Base-by-base conservation (phyloP, 2,888 invertebrate species). In the Hyppa rectilinea region DNA sequence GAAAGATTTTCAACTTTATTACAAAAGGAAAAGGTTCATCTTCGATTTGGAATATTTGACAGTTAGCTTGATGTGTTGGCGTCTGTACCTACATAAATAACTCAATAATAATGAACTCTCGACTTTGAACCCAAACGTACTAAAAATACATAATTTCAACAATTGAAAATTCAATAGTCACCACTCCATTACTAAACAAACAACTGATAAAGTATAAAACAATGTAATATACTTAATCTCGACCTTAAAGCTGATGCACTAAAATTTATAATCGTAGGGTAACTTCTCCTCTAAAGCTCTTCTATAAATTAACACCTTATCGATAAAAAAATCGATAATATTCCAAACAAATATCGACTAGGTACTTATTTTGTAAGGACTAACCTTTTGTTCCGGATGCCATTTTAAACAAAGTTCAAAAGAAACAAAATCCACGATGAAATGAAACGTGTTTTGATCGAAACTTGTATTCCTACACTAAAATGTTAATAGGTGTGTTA, bases 311-410 rank as follows among this genome's bases (percentile, higher is more conserved):
- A 68, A 45, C 43, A 50, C 2, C 6, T 26, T 50, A 59, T 40
- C 53, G 23, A 61, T 55, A 31, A 43, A 55, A 43, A 59, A 59
- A 63, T 40, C 53, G 23, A 55, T 59, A 59, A 52, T n/a, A n/a
- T 14, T 38, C 12, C 17, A 45, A 36, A 40, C 29, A n/a, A 55
- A 34, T 14, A 17, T 17, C n/a, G 4, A 45, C 62, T 38, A 49
- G 34, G 20, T 70, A 59, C n/a, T n/a, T n/a, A 60, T 49, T 38
- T 47, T 45, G 14, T 31, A 36, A 59, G 71, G 69, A 71, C 90
- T 80, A 59, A 91, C 91, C 90, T 91, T 89, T 90, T 61, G 71
- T 79, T 62, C 75, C 55, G 29, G 84, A 34, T 63, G 87, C 86
- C 89, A 90, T 88, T 9, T 76, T 82, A 52, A 20, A 74, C 20